Base-by-base conservation (phyloP, 2,888 invertebrate species). In the Folsomia candida region DNA sequence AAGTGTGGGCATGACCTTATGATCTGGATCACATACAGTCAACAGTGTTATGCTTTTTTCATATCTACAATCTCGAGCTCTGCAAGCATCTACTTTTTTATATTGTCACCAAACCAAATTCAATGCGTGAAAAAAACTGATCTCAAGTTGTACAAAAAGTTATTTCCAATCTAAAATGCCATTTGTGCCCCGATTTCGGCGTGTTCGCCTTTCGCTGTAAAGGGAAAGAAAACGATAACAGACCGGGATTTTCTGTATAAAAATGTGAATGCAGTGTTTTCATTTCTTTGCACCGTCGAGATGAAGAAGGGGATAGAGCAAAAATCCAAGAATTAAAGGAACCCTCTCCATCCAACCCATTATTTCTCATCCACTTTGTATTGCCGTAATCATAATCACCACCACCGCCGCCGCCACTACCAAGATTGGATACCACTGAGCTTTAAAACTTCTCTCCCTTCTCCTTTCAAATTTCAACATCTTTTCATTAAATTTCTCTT, bases 401-500 rank as follows among this genome's bases (percentile, higher is more conserved):
- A 54, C 18, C 18, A 11, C 18, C 9, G 47, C 9, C 9, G 47
- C 47, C 18, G 54, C 37, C 37, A 37, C 4, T 11, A 62, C 28
- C 28, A 59, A 59, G 26, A 59, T 25, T 3, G 22, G 59, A 59
- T 14, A 22, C 25, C 25, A 59, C 22, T 62, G 62, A 62, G 24
- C 20, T 64, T 26, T 27, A 20, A 54, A 69, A 27, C 69, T 69
- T 59, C 73, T 51, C 69, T 69, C 64, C 61, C 71, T 71, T 61
- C 76, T 74, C 22, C 54, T 54, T 54, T 54, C 54, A 54, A 54
- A 54, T 76, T 75, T 77, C 76, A 78, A 73, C 77, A 77, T 78
- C 78, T 76, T 78, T 78, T 78, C 78, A 78, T 78, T 78, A 77
- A 78, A 77, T 61, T 76, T 78, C 72, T 75, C 78, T 76, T 78